phyloP scores from a whole-genome alignment of 2,113 vertebrate species.

The Corvus cornix region DNA sequence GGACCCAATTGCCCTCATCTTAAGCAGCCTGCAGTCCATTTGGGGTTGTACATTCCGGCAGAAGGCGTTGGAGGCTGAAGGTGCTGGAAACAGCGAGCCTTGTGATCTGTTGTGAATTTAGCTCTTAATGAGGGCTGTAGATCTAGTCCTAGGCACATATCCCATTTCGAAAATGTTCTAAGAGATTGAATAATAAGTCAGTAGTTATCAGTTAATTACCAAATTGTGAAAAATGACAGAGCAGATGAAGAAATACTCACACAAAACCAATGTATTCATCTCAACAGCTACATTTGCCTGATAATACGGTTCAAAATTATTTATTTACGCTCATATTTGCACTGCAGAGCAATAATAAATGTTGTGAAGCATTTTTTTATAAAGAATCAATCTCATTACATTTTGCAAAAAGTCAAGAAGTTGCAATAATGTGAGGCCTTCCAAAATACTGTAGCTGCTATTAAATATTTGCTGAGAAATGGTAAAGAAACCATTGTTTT shows the following conservation, averaged over 20 bases:
- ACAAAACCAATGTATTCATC: constrained; percentile 16
- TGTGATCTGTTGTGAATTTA: not conserved
- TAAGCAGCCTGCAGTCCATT: not conserved
- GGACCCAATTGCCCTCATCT: not conserved
- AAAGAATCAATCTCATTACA: not conserved
- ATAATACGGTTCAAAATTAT: constrained; percentile 44
- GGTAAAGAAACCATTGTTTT: constrained; percentile 7
- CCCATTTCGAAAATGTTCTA: not conserved
- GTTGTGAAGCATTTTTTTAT: not conserved
- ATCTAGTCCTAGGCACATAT: not conserved
- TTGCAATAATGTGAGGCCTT: constrained; percentile 12
- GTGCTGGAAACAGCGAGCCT: not conserved
- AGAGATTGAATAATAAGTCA: constrained; percentile 27
- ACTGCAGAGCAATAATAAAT: constrained; percentile 20
- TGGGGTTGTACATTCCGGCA: not conserved
- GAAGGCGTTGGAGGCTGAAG: not conserved
- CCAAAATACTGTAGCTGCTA: not conserved
- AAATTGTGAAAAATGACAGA: constrained; percentile 9
- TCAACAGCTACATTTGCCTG: constrained; percentile 42
- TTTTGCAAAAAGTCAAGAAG: constrained; percentile 31
- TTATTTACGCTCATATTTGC: constrained; percentile 37
- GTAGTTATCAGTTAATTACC: constrained; percentile 33
- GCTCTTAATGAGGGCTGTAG: not conserved
- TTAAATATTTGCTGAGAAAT: constrained; percentile 20
- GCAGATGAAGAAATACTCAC: constrained; percentile 12